These are phyloP conservation scores for Pleuronectes platessa DNA, from an alignment of 2,113 vertebrate genomes.

Conservation along the genomic window DNA sequence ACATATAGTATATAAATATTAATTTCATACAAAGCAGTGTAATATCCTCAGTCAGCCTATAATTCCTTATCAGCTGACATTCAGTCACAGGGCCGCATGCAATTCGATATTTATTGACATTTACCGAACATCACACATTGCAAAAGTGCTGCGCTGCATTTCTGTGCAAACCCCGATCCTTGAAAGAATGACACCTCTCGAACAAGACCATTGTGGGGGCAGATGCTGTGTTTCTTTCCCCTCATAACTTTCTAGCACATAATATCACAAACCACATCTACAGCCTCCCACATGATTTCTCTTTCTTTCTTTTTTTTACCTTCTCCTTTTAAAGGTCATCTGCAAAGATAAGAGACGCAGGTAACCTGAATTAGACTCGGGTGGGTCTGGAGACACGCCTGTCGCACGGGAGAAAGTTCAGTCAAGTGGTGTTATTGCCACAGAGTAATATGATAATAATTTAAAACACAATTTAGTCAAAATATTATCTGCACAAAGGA, in stretches of 20 bases:
- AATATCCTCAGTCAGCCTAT: slow-evolving; percentile 1
- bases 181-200: slow-evolving; percentile 75
- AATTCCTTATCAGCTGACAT: slow-evolving; percentile 36
- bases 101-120: slow-evolving; percentile 58
- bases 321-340: slow-evolving; percentile 85
- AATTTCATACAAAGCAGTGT: not conserved
- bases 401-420: slow-evolving; percentile 44
- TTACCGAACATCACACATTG: slow-evolving; percentile 37
- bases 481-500: not conserved
- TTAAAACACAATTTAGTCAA: not conserved
- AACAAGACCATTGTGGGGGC: slow-evolving; percentile 72
- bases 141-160: slow-evolving; percentile 60
- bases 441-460: not conserved
- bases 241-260: slow-evolving; percentile 79
- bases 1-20: not conserved
- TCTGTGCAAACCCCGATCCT: slow-evolving; percentile 69
- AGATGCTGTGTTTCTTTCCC: slow-evolving; percentile 59
- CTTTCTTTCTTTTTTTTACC: slow-evolving; percentile 79
- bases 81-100: slow-evolving; percentile 8
- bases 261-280: slow-evolving; percentile 85
- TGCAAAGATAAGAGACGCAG: slow-evolving; percentile 70
- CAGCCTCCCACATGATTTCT: slow-evolving; percentile 81
- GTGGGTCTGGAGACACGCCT: slow-evolving; percentile 41
- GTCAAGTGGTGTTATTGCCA: slow-evolving; percentile 26
- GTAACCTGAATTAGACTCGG: slow-evolving; percentile 74